A percentile compares a stretch with the other conserved stretches of the same genome.
Conservation (phyloP, 2,797 vertebrate genomes). For the Tenualosa thibaudeaui region DNA sequence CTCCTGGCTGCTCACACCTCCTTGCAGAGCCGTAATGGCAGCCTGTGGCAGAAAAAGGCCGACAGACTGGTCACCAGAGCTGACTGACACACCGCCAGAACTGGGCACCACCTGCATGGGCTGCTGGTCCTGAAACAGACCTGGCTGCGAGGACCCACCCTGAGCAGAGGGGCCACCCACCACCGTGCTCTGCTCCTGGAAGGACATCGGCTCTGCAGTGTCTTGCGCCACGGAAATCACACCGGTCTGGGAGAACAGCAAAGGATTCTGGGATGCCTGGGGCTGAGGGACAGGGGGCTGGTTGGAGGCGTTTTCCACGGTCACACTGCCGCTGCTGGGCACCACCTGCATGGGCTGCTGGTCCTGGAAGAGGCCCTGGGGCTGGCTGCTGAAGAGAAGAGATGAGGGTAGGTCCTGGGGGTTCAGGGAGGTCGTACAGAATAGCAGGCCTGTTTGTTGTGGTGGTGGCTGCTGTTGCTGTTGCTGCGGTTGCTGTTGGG, state of each 20-base stretch:
- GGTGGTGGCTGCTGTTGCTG: constrained; percentile 68
- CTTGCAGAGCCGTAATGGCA: constrained; percentile 89
- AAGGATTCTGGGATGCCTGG: constrained; percentile 80
- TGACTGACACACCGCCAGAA: constrained; percentile 74
- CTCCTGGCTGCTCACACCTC: constrained; percentile 84
- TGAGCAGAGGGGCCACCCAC: constrained; percentile 79
- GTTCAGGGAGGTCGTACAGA: constrained; percentile 82
- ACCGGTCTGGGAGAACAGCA: constrained; percentile 85
- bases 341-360: constrained; percentile 73
- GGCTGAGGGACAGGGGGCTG: constrained; percentile 70
- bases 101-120: constrained; percentile 93
- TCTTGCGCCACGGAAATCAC: constrained; percentile 84
- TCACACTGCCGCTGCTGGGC: constrained; percentile 57
- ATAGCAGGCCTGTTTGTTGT: constrained; percentile 83
- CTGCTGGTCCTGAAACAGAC: constrained; percentile 89
- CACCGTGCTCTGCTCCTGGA: constrained; percentile 78
- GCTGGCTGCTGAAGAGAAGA: constrained; percentile 79
- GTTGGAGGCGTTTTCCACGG: constrained; percentile 70
- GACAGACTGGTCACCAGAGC: constrained; percentile 67
- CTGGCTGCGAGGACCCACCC: constrained; percentile 71
- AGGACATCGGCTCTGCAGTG: constrained; percentile 87
- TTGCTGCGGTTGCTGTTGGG: constrained; percentile 77
- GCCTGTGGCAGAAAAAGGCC: constrained; percentile 90
- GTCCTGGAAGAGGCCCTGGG: constrained; percentile 89
- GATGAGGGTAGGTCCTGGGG: constrained; percentile 77